Evolutionary conservation across 1,140 invertebrate genomes (phyloP), one percentile per base, ranked within the genome.

Genomic region (Camponotus pennsylvanicus): DNA sequence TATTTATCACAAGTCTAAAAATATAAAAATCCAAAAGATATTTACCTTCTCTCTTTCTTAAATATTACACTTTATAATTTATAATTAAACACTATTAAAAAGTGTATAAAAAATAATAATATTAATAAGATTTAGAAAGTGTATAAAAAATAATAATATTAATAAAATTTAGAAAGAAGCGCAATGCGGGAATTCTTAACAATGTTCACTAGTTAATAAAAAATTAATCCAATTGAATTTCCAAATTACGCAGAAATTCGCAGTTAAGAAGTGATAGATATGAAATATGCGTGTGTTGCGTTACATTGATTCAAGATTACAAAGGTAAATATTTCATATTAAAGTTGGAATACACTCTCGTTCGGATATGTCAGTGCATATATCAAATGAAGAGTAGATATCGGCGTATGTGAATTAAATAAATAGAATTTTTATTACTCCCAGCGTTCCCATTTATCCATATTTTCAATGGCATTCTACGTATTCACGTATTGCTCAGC

Each of bases 261-360:
- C 8, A 61, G 61, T 45, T 40, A n/a, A 59, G n/a, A 79, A 15
- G 15, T 61, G n/a, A 32, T 37, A 59, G n/a, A 57, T 73, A 71
- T 34, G 59, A 42, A 61, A 61, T 64, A 32, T 45, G 18, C 49
- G 4, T 52, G 15, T 52, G 4, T 45, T 59, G n/a, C 13, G 5
- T 52, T n/a, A 18, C 21, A 79, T 63, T 66, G 45, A 67, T 69
- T 80, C n/a, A 69, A 15, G 40, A 57, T 80, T 69, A 37, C 49
- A 59, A 15, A 73, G 5, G 2, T 42, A 59, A 40, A 59, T 76
- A 18, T 75, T 15, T 9, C 1, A 21, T 21, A 6, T 52, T 27
- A 59, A 13, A 59, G 7, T 37, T 61, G 13, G 13, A 59, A 3
- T 40, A 76, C 55, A 9, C 55, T 21, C n/a, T 40, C 7, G 34